These are phyloP conservation scores for Eptesicus fuscus DNA, from an alignment of 2,113 vertebrate genomes.

Conservation along the genomic window DNA sequence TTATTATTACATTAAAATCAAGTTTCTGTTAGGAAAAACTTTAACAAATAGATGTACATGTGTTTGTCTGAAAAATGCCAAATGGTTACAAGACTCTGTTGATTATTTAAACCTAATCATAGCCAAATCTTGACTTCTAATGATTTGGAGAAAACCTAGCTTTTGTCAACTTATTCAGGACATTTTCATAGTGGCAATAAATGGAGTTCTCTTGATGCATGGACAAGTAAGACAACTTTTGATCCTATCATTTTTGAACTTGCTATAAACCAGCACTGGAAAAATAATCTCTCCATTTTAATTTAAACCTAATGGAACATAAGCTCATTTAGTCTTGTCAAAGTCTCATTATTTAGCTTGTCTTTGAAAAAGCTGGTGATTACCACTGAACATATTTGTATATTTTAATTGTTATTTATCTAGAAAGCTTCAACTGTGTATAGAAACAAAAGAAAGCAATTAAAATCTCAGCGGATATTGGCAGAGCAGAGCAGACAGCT, in stretches of 20 bases:
- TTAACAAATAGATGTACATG: neutral
- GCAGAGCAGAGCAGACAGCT: slow-evolving; percentile 8
- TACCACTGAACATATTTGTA: slow-evolving; percentile 38
- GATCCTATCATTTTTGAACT: neutral
- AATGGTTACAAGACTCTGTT: neutral
- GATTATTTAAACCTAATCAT: neutral
- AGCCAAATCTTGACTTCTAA: neutral
- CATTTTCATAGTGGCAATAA: neutral
- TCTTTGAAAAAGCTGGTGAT: slow-evolving; percentile 24
- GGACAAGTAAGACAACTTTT: neutral
- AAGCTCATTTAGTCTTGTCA: slow-evolving; percentile 47
- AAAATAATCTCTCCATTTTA: slow-evolving; percentile 29
- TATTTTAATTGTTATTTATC: slow-evolving; percentile 67
- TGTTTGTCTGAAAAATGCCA: neutral
- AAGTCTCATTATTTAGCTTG: slow-evolving; percentile 47
- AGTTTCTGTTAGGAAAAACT: neutral
- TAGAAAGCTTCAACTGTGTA: slow-evolving; percentile 40
- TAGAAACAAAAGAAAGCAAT: slow-evolving; percentile 59
- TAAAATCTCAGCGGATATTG: slow-evolving; percentile 39
- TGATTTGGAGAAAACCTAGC: neutral
- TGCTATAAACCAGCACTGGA: neutral
- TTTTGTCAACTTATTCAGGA: neutral
- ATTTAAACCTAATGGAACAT: slow-evolving; percentile 48
- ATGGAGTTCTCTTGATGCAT: neutral
- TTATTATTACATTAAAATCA: neutral